Evolutionary conservation across 2,888 invertebrate genomes (phyloP).

Genomic region (Drosophila helvetica): DNA sequence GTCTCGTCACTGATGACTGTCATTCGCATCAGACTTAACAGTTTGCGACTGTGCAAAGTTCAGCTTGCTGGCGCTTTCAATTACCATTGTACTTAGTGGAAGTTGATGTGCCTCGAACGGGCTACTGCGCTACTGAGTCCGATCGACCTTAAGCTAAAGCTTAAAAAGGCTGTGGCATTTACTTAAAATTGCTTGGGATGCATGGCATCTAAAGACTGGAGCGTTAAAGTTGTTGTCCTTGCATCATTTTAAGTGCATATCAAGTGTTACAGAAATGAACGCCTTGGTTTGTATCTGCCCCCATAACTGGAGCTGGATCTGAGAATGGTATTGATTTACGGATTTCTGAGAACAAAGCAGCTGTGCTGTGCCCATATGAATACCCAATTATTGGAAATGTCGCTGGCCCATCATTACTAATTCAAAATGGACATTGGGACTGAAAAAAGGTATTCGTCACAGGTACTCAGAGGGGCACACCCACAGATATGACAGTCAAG

Average conservation of each 20-base stretch:
- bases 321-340: conserved; percentile 33
- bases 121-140: neutral
- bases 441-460: neutral
- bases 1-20: conserved; percentile 1
- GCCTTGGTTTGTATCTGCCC: neutral
- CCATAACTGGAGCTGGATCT: neutral
- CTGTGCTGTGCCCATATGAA: conserved; percentile 20
- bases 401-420: conserved; percentile 9
- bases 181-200: conserved; percentile 7
- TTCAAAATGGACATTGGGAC: conserved; percentile 29
- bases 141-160: conserved; percentile 3
- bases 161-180: conserved; percentile 26
- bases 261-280: neutral
- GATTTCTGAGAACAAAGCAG: conserved; percentile 42
- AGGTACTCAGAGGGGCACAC: neutral
- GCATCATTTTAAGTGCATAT: neutral
- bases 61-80: conserved; percentile 26
- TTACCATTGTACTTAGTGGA: conserved; percentile 22
- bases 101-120: neutral
- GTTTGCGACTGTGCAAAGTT: conserved; percentile 34
- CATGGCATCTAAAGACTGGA: neutral
- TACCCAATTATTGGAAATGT: conserved; percentile 16
- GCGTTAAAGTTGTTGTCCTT: conserved; percentile 32
- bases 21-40: conserved; percentile 1
- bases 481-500: no score